These are phyloP conservation scores for Anastatus disparis DNA, from an alignment of 1,140 invertebrate genomes.

Conservation along the genomic window DNA sequence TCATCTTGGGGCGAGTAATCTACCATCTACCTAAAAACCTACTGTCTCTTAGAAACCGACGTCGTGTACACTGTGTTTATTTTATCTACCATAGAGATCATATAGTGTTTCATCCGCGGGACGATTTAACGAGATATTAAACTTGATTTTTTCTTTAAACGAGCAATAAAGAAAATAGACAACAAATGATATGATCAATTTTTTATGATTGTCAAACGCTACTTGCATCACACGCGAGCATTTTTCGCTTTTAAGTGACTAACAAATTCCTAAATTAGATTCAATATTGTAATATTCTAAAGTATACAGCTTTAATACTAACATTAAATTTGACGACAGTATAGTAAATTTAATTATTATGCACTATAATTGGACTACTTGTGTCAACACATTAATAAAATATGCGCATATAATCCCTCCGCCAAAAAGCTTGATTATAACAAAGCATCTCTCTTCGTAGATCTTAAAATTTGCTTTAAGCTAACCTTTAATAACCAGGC, in stretches of 20 bases:
- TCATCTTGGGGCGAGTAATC: conserved; percentile 66
- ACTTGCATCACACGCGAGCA: conserved; percentile 8
- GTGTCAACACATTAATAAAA: background rate
- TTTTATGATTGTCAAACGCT: background rate
- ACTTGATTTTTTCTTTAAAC: background rate
- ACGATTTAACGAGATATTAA: conserved; percentile 39
- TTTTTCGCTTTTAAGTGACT: background rate
- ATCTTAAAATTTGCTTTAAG: background rate
- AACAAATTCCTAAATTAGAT: background rate
- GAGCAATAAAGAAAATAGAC: background rate
- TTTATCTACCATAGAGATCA: conserved; percentile 52
- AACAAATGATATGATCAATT: no score
- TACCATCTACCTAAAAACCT: conserved; percentile 65
- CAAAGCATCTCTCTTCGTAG: conserved; percentile 20
- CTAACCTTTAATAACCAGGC: background rate
- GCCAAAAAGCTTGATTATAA: background rate
- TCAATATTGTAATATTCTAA: background rate
- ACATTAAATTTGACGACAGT: no score
- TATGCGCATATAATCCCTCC: background rate
- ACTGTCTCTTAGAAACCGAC: conserved; percentile 61
- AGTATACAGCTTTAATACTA: conserved; percentile 6
- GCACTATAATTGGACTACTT: conserved; percentile 6
- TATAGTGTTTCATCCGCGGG: conserved; percentile 39
- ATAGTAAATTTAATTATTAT: background rate
- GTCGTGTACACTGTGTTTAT: conserved; percentile 59